Conservation (phyloP, 2,797 vertebrate species). For the Hippoglossus hippoglossus region DNA sequence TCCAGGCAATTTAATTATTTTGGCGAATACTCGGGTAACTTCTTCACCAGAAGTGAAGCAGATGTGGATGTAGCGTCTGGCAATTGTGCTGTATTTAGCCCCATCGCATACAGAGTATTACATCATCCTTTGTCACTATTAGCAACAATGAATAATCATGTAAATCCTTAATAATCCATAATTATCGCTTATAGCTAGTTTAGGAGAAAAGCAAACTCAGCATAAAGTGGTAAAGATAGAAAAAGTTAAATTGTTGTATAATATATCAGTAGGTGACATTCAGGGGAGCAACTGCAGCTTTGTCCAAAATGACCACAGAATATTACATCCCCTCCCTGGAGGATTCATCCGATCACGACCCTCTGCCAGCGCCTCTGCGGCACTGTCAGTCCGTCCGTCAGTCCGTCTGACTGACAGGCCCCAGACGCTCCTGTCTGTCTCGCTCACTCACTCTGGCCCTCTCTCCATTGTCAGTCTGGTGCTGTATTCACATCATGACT, state of each 20-base stretch:
- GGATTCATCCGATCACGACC: slow-evolving; percentile 44
- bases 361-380: slow-evolving; percentile 7
- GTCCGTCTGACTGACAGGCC: slow-evolving; percentile 48
- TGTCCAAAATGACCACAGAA: slow-evolving; percentile 59
- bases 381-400: slow-evolving; percentile 43
- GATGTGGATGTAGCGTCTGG: not conserved
- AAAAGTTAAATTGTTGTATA: slow-evolving; percentile 27
- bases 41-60: not conserved
- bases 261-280: slow-evolving; percentile 59
- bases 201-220: not conserved
- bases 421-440: slow-evolving; percentile 36
- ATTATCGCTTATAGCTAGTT: not conserved
- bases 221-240: slow-evolving; percentile 9
- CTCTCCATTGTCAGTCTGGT: slow-evolving; percentile 44
- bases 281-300: slow-evolving; percentile 44
- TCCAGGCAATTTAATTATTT: not conserved
- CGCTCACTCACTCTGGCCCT: slow-evolving; percentile 12
- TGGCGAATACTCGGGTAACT: not conserved
- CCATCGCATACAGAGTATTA: too few species aligned
- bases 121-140: too few species aligned
- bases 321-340: slow-evolving; percentile 44
- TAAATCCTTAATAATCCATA: slow-evolving; percentile 1
- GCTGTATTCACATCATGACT: slow-evolving; percentile 47
- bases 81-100: not conserved
- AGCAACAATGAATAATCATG: not conserved